Base-by-base conservation (phyloP, 1,140 invertebrate species). In the Caenorhabditis brenneri region DNA sequence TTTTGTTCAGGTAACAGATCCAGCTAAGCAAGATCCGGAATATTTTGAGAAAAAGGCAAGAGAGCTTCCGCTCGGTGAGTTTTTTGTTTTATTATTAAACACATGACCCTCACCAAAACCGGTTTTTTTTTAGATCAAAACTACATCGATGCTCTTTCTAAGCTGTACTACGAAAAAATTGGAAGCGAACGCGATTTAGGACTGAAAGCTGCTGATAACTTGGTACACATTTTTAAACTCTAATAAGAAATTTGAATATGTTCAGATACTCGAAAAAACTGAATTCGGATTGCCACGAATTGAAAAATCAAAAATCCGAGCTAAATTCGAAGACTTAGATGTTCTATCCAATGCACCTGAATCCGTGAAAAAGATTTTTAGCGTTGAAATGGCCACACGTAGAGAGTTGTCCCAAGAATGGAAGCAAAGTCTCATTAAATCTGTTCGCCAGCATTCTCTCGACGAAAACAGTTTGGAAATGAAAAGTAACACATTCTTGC, bases 31-130 rank as follows among this genome's bases (percentile, higher is more conserved):
- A 82, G 89, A 90, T 79, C 84, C 83, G 4, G 89, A 90, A 31
- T 90, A 87, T 81, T 90, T 90, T 79, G 90, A 90, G 79, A 90
- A 89, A 42, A 81, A 87, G 42, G 89, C 89, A 22, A 88, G 80
- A 19, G 85, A 84, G 42, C 55, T 90, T n/a, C 87, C 86, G 7
- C 36, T 90, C 3, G 88, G 89, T 90, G 36, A 60, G 79, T 36
- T 82, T n/a, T n/a, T 74, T 58, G 16, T 33, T 85, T 69, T 36
- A 16, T 10, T 74, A 16, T 24, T n/a, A 24, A 15, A 83, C 15
- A 49, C 29, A 24, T 65, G 27, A 31, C 16, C 4, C 27, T n/a
- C 12, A 16, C 10, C 12, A 42, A n/a, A 4, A n/a, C 39, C 48
- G n/a, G 4, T 1, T 42, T 9, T 36, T 84, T 60, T 88, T 82